Percentiles rank a stretch among this genome's conserved stretches.
These are phyloP conservation scores for Chitala chitala DNA, from an alignment of 2,113 vertebrate species.

Conservation along the genomic window DNA sequence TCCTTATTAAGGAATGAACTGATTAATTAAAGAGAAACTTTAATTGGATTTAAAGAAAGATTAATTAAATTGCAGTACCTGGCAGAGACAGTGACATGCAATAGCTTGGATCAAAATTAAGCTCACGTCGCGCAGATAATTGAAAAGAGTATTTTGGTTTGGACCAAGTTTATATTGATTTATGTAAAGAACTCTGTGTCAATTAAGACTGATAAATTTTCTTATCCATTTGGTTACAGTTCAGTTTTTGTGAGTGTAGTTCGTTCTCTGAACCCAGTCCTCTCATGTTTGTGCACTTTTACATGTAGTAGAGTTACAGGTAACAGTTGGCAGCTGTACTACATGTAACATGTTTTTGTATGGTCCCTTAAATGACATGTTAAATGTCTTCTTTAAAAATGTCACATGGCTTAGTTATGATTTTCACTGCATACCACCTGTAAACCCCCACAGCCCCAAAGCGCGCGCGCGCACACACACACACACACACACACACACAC, in stretches of 20 bases:
- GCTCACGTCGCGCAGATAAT: neutral
- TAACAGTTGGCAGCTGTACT: too few relatives aligned
- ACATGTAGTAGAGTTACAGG: too few relatives aligned
- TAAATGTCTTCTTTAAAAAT: too few relatives aligned
- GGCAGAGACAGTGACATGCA: constrained; percentile 10
- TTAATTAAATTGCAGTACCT: constrained; percentile 10
- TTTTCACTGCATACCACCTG: too few relatives aligned
- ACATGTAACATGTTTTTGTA: too few relatives aligned
- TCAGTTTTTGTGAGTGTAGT: neutral
- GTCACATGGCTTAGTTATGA: too few relatives aligned
- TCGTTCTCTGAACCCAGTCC: neutral
- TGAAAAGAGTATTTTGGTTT: neutral
- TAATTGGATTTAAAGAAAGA: constrained; percentile 20
- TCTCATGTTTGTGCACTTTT: neutral
- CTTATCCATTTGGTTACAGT: neutral
- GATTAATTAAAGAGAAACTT: constrained; percentile 16
- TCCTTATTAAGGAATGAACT: neutral
- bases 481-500: too few relatives aligned
- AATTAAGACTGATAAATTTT: neutral
- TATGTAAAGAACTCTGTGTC: constrained; percentile 4
- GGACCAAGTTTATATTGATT: constrained; percentile 13
- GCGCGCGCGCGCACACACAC: too few relatives aligned
- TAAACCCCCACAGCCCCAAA: too few relatives aligned
- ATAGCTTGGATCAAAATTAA: constrained; percentile 1
- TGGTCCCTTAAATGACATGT: too few relatives aligned